A percentile compares a stretch with the other conserved stretches of the same genome.
Evolutionary conservation across 2,113 vertebrate genomes (phyloP).

Genomic region (Sisor rabdophorus): DNA sequence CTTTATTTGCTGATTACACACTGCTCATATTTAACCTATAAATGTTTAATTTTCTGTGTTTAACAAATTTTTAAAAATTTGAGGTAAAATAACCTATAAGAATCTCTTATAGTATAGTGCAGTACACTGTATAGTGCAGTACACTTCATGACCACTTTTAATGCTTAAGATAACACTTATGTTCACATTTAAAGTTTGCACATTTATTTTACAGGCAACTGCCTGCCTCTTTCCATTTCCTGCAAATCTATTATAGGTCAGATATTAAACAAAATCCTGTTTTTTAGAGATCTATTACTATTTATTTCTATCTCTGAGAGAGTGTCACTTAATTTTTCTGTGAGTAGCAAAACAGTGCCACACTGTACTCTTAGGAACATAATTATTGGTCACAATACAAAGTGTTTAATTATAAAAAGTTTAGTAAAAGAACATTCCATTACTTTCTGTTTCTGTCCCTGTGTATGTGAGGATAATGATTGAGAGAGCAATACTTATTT

Average conservation of each 20-base stretch:
- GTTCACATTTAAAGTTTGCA: conserved; percentile 6
- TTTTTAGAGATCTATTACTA: no score
- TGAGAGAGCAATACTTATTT: no score
- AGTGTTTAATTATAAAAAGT: conserved; percentile 7
- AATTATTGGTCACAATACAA: conserved; percentile 17
- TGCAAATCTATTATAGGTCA: no score
- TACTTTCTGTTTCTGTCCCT: not conserved
- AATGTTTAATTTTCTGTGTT: not conserved
- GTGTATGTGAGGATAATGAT: no score
- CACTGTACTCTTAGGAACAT: conserved; percentile 6
- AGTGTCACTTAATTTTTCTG: not conserved
- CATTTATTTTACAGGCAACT: conserved; percentile 41
- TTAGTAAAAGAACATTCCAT: not conserved
- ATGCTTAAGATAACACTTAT: not conserved
- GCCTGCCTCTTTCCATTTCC: not conserved
- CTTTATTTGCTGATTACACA: not conserved
- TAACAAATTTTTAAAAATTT: not conserved
- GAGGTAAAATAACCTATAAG: not conserved
- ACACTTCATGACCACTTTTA: not conserved
- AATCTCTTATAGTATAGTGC: not conserved
- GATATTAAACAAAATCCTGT: no score
- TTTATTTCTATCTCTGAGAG: not conserved
- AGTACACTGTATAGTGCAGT: no score
- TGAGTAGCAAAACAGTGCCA: conserved; percentile 8
- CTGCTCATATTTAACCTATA: not conserved